phyloP scores from a whole-genome alignment of 2,888 invertebrate genomes.

The Melieria picta region DNA sequence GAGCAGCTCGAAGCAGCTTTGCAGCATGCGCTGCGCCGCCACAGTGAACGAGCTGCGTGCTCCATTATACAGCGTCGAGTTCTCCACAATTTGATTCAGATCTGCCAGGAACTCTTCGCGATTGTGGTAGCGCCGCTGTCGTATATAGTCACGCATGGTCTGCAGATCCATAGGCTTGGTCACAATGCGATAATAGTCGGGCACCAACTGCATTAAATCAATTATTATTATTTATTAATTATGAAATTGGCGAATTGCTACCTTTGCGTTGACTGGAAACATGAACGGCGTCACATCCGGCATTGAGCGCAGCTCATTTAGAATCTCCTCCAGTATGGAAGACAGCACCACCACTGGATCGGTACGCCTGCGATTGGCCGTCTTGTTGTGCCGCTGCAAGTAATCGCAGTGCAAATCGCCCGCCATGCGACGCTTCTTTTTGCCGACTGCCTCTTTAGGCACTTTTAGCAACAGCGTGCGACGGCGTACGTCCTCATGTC shows the following conservation, averaged over 20 bases:
- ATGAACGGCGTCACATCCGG: conserved; percentile 94
- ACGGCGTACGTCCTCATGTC: conserved; percentile 88
- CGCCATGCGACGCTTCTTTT: conserved; percentile 75
- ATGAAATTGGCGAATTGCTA: conserved; percentile 49
- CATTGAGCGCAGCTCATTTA: conserved; percentile 91
- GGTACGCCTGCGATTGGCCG: conserved; percentile 90
- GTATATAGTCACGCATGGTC: conserved; percentile 89
- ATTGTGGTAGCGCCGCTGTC: conserved; percentile 91
- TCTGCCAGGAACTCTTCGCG: conserved; percentile 96
- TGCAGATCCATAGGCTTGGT: conserved; percentile 97
- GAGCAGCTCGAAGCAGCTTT: conserved; percentile 85
- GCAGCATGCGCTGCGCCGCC: conserved; percentile 89
- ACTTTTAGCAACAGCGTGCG: conserved; percentile 81
- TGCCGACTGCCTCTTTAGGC: conserved; percentile 77
- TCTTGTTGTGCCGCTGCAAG: conserved; percentile 80
- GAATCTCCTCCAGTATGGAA: conserved; percentile 87
- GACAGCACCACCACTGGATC: conserved; percentile 97
- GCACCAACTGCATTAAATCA: conserved; percentile 71
- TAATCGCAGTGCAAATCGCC: conserved; percentile 86
- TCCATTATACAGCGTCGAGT: conserved; percentile 93
- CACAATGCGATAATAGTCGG: conserved; percentile 94
- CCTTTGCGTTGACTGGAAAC: conserved; percentile 93
- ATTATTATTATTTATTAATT: background rate
- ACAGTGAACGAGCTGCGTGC: conserved; percentile 84
- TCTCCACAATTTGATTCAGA: conserved; percentile 95